Conservation (phyloP, 2,113 vertebrate species). For the Sisor rabdophorus region DNA sequence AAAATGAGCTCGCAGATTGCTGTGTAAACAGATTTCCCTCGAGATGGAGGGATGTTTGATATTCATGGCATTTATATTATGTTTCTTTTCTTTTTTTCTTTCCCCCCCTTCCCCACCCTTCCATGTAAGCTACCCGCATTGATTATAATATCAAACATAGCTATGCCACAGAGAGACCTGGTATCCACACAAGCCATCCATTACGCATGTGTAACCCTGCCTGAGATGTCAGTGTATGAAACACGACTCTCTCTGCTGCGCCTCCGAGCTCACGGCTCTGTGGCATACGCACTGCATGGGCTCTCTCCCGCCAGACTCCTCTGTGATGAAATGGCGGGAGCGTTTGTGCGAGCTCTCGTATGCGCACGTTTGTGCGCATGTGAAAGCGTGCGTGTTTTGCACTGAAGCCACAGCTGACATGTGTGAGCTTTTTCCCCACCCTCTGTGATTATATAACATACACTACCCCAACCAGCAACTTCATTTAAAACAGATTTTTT, state of each 20-base stretch:
- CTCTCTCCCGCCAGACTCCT: constrained; percentile 40
- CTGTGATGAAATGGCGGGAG: constrained; percentile 48
- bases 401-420: constrained; percentile 48
- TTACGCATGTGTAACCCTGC: neutral
- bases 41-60: constrained; percentile 26
- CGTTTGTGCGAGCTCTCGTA: constrained; percentile 17
- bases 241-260: constrained; percentile 25
- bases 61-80: constrained; percentile 14
- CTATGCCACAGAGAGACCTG: constrained; percentile 27
- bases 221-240: constrained; percentile 30
- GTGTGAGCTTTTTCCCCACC: constrained; percentile 54
- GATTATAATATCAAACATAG: constrained; percentile 8
- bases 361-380: neutral
- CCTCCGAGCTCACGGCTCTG: constrained; percentile 8
- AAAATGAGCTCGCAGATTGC: neutral
- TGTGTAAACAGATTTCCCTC: constrained; percentile 12
- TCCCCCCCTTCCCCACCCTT: neutral
- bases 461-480: constrained; percentile 42
- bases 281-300: constrained; percentile 22
- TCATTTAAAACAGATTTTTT: constrained; percentile 53
- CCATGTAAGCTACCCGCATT: constrained; percentile 14
- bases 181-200: neutral
- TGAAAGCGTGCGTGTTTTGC: no score
- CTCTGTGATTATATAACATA: constrained; percentile 52
- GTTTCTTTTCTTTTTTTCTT: neutral